These are phyloP conservation scores for Chelon labrosus DNA, from an alignment of 2,797 vertebrate species.

Conservation along the genomic window DNA sequence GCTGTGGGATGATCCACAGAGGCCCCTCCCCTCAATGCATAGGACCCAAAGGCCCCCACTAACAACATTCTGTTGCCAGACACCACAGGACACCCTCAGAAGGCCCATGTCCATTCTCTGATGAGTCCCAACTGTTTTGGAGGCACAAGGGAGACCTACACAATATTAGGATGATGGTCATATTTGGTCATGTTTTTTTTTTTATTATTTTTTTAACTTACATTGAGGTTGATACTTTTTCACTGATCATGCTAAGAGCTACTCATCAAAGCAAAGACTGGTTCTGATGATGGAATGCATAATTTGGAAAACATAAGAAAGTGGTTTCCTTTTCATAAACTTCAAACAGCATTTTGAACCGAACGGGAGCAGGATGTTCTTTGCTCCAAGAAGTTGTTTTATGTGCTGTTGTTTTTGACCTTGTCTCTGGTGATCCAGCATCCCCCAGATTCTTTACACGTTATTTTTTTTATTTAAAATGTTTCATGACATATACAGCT, in stretches of 20 bases:
- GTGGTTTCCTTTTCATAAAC: constrained; percentile 62
- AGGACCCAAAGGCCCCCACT: too few relatives aligned
- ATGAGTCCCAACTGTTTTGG: too few relatives aligned
- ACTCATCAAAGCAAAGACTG: constrained; percentile 65
- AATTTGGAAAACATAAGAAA: constrained; percentile 63
- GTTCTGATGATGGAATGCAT: constrained; percentile 54
- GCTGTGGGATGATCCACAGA: too few relatives aligned
- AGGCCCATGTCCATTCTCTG: too few relatives aligned
- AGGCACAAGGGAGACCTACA: too few relatives aligned
- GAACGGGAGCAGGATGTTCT: constrained; percentile 50
- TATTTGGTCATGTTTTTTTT: too few relatives aligned
- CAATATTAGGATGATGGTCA: too few relatives aligned
- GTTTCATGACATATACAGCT: constrained; percentile 30
- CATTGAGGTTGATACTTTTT: constrained; percentile 43
- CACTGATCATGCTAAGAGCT: constrained; percentile 26
- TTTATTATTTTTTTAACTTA: constrained; percentile 13
- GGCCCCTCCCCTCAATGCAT: too few relatives aligned
- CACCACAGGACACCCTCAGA: too few relatives aligned
- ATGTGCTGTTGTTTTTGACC: constrained; percentile 67
- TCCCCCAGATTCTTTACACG: constrained; percentile 40
- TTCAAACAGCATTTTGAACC: constrained; percentile 74
- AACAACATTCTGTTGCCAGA: too few relatives aligned
- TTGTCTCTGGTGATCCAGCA: constrained; percentile 8
- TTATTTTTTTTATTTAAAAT: constrained; percentile 27
- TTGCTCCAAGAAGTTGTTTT: constrained; percentile 60